Base-by-base conservation (phyloP, 2,113 vertebrate genomes). In the Cheilinus undulatus region DNA sequence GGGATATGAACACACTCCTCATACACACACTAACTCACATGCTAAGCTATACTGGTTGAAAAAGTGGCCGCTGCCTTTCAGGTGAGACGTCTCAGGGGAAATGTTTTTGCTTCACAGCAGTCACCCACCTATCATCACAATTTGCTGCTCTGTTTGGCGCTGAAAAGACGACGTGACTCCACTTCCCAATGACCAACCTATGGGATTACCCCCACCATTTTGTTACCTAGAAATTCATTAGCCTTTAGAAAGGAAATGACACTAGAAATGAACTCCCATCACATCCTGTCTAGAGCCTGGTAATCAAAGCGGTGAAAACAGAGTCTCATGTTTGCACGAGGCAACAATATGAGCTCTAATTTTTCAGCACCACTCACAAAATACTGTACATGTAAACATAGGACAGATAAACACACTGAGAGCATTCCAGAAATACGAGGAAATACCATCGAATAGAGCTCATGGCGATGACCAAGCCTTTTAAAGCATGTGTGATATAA, bases 181-280 rank as follows among this genome's bases (percentile, higher is more conserved):
- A 67, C 80, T 84, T 88, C 57, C 36, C 73, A 85, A 78, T 84
- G 60, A 82, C 68, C 71, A n/a, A 8, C 72, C 82, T 60, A 38
- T 54, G 53, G 65, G 82, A 77, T 72, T 5, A 5, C 28, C 34
- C 22, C 27, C 56, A 53, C 74, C 65, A 71, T 82, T 86, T 78
- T 86, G 73, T 78, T 83, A 77, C 85, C 73, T 70, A 57, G 67
- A 76, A 78, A 80, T 69, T 88, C 81, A 89, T 90, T 89, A 87
- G 70, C 83, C 80, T 78, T 76, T 63, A 76, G 66, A 83, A 74
- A 67, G 66, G 80, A 89, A 82, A 80, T 73, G 54, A 80, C 88
- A 85, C 70, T 51, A 69, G 81, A 72, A 83, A 78, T 80, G 66
- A 85, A 82, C 77, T 73, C 63, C 48, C 52, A 80, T 84, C 59